Evolutionary conservation across 2,797 vertebrate species (phyloP), one percentile per base, ranked within the genome.

Genomic region (Eulemur coronatus): DNA sequence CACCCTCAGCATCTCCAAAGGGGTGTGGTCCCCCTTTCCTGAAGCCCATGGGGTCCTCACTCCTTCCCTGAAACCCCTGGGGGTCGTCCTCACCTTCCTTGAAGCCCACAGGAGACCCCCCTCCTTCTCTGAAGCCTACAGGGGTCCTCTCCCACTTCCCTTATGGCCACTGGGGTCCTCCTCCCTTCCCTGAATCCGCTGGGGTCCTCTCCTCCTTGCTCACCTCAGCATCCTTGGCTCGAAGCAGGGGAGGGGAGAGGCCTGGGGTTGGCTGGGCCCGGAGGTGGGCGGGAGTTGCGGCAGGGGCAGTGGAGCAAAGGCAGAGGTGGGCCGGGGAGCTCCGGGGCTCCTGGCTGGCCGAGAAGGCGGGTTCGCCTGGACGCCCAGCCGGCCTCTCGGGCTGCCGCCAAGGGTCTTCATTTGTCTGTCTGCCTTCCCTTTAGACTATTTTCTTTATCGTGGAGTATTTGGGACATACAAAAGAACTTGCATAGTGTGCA

Each of bases 1-100:
- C 79, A 70, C 98, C 96, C 94, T 95, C 95, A 93, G 84, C 43
- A 87, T 95, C 95, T 70, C 73, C 87, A 93, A 96, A 72, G 30
- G 7, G 30, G 14, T 22, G 20, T 22, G 14, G 38, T 17, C n/a
- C 18, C 11, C 18, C 24, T 17, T 35, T 43, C 6, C 7, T 41
- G 67, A 30, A 1, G 4, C 38, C 52, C 35, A 2, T 17, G 24
- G 59, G 33, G 73, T 20, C 30, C 18, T 33, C 11, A 26, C 17
- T 10, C 13, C 38, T 17, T 22, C n/a, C 9, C 7, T 30, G 46
- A 30, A 2, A 2, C 38, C 52, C 50, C 4, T 17, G 8, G 30
- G 52, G 26, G 46, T 6, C 15, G 1, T 76, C 18, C 73, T 50
- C 15, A 24, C 18, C 33, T 12, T 35, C 52, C 9, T 4, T 48